Conservation (phyloP, 2,888 invertebrate genomes). For the Drosophila nr. fundita region DNA sequence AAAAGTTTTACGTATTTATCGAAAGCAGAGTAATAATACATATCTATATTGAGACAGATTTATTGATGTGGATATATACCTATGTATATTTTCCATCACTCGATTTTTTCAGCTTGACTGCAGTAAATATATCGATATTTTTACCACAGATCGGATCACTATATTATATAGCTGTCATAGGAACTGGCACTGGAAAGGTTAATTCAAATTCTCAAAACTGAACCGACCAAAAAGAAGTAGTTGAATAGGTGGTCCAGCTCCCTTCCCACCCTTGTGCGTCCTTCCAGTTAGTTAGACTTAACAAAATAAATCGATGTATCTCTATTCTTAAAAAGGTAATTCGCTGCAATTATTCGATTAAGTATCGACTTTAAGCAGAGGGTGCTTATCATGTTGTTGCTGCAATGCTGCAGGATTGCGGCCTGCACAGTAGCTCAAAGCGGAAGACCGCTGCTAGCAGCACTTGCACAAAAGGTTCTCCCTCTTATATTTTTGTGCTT, state of each 20-base stretch:
- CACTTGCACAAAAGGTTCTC: background rate
- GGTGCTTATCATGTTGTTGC: constrained; percentile 33
- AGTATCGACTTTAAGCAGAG: background rate
- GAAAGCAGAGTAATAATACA: background rate
- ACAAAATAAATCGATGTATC: too few species aligned
- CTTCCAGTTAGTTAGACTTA: background rate
- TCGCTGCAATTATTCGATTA: background rate
- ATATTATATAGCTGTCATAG: background rate
- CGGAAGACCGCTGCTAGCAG: constrained; percentile 11
- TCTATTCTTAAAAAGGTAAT: background rate
- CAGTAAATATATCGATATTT: background rate
- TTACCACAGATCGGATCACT: background rate
- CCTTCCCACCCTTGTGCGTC: background rate
- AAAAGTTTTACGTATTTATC: background rate
- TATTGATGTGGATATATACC: background rate
- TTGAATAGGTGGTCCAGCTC: background rate
- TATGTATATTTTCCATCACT: background rate
- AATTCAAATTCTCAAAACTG: background rate
- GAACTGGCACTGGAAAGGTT: background rate
- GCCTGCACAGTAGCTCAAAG: constrained; percentile 22
- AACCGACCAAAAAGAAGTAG: background rate
- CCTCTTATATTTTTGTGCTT: background rate
- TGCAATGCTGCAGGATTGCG: constrained; percentile 16
- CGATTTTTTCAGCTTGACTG: background rate
- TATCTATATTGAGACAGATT: background rate